These are phyloP conservation scores for Galbula dea DNA, from an alignment of 2,113 vertebrate species.

Conservation along the genomic window DNA sequence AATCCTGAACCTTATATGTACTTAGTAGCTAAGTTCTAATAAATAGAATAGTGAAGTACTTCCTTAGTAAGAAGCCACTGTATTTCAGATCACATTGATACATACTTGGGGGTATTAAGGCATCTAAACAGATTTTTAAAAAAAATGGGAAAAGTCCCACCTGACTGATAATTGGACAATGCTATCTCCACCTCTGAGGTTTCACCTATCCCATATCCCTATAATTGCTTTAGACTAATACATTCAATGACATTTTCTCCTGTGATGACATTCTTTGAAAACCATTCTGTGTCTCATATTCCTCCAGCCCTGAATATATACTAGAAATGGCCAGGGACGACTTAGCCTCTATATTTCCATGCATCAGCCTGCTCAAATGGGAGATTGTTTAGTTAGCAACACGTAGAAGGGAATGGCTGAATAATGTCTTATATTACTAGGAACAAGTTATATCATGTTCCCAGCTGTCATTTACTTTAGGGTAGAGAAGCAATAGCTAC, in stretches of 20 bases:
- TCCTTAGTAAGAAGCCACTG: neutral
- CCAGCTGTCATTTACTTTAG: conserved; percentile 46
- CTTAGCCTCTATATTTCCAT: neutral
- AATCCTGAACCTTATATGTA: neutral
- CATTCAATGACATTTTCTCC: neutral
- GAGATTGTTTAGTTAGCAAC: conserved; percentile 1
- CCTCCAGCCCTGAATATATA: neutral
- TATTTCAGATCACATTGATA: neutral
- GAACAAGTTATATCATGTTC: neutral
- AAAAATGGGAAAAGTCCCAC: too few species aligned
- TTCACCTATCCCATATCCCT: neutral
- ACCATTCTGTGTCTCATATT: neutral
- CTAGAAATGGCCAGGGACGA: neutral
- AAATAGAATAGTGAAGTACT: neutral
- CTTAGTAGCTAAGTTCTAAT: neutral
- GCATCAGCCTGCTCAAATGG: neutral
- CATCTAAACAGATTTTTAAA: neutral
- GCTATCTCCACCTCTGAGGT: neutral
- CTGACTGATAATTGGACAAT: neutral
- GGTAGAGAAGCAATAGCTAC: conserved; percentile 16
- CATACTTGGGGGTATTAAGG: neutral
- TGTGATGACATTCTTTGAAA: neutral
- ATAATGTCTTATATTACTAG: conserved; percentile 6
- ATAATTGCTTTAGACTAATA: neutral
- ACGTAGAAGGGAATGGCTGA: conserved; percentile 5